Evolutionary conservation across 1,140 invertebrate species (phyloP), one percentile per base, ranked within the genome.

Genomic region (Drosophila arawakana): DNA sequence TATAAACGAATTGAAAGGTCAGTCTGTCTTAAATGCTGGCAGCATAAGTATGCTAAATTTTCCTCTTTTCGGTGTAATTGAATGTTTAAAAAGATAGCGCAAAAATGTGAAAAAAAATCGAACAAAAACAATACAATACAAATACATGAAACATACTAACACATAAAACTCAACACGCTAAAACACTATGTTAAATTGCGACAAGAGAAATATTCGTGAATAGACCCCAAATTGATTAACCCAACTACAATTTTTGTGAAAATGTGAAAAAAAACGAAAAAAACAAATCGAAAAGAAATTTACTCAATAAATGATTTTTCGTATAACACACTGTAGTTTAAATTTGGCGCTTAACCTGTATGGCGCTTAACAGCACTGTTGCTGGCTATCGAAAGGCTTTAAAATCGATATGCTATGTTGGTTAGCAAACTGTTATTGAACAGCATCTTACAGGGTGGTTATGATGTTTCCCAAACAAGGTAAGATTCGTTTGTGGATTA

Each of bases 251-350:
- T 73, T 86, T 86, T 88, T 86, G 82, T 86, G 83, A 88, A 81
- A 73, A 86, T 86, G 82, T 86, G 72, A 76, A 88, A 81, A 85
- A 72, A 79, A 78, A 77, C 58, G 67, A 77, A 80, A 76, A 80
- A 76, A 69, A n/a, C 9, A 82, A 76, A 86, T 72, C 76, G 83
- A 88, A 82, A 86, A 71, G 62, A 88, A 86, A 82, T 88, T 86
- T 88, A 86, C 83, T 88, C 83, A 86, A 86, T 86, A 86, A 86
- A 86, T 88, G 82, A 88, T 82, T 88, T 86, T 86, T 86, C 83
- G 83, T 88, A 86, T 69, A 85, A 78, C 59, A 49, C 10, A 68
- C 10, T 21, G 15, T 8, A 13, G 8, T 55, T 55, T 60, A 57
- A 9, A 50, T 62, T 11, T 41, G 15, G 54, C 54, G 54, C 15